Conservation (phyloP, 1,140 invertebrate species). For the Macrocentrus cingulum region DNA sequence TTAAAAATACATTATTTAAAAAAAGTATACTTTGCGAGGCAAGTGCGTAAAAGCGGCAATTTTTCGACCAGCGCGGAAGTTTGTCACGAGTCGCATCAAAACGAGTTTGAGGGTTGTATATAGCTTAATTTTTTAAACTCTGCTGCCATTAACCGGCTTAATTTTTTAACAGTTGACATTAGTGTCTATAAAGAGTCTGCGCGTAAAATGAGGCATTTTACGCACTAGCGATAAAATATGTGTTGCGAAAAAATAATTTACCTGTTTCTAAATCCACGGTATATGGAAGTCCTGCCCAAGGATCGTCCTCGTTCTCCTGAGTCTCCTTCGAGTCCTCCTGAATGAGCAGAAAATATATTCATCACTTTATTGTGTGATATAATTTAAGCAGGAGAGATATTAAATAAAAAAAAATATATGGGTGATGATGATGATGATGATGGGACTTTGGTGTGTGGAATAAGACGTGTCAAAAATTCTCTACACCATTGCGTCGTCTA, state of each 20-base stretch:
- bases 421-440: constrained; percentile 5
- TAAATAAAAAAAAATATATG: neutral
- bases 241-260: constrained; percentile 56
- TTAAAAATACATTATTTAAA: neutral
- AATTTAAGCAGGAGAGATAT: neutral
- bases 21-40: too few species aligned
- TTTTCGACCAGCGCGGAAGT: too few species aligned
- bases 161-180: too few species aligned
- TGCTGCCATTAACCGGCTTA: too few species aligned
- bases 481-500: neutral
- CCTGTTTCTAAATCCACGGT: constrained; percentile 87
- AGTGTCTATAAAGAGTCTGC: too few species aligned
- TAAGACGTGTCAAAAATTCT: constrained; percentile 1
- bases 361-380: neutral
- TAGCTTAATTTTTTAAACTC: too few species aligned
- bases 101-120: too few species aligned
- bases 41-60: too few species aligned
- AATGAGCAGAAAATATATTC: constrained; percentile 30
- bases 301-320: constrained; percentile 55
- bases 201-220: too few species aligned
- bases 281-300: constrained; percentile 77
- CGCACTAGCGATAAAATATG: too few species aligned
- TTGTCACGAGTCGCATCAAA: too few species aligned
- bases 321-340: constrained; percentile 46
- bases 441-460: too few species aligned